Conservation (phyloP, 2,113 vertebrate species). For the Mus pahari region DNA sequence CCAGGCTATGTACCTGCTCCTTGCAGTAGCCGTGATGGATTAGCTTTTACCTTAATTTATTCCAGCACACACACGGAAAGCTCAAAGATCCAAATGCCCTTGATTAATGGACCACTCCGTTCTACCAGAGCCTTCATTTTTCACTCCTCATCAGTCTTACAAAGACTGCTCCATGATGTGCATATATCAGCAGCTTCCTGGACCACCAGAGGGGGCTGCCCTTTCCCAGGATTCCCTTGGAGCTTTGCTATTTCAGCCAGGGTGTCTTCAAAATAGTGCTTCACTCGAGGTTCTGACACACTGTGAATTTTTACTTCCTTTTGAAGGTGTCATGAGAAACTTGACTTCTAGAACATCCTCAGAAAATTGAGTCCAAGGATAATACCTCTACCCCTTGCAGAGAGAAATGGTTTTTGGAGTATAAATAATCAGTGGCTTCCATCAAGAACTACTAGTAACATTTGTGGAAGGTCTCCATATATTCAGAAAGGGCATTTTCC, state of each 20-base stretch:
- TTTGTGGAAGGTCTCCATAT: conserved; percentile 44
- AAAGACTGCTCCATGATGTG: background rate
- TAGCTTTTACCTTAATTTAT: conserved; percentile 71
- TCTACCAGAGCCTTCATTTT: background rate
- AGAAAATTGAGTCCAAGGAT: background rate
- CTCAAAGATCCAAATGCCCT: background rate
- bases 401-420: background rate
- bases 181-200: background rate
- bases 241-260: background rate
- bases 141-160: conserved; percentile 18
- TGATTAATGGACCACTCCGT: conserved; percentile 61
- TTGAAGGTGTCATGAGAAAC: background rate
- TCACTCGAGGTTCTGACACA: background rate
- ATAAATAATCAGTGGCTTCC: conserved; percentile 17
- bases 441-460: background rate
- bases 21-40: conserved; percentile 59
- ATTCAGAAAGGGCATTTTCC: conserved; percentile 21
- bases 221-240: background rate
- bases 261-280: background rate
- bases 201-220: background rate
- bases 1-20: conserved; percentile 48
- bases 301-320: background rate
- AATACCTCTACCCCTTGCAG: background rate
- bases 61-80: conserved; percentile 53
- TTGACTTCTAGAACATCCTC: background rate